Evolutionary conservation across 1,140 invertebrate genomes (phyloP).

Genomic region (Caligus rogercresseyi): DNA sequence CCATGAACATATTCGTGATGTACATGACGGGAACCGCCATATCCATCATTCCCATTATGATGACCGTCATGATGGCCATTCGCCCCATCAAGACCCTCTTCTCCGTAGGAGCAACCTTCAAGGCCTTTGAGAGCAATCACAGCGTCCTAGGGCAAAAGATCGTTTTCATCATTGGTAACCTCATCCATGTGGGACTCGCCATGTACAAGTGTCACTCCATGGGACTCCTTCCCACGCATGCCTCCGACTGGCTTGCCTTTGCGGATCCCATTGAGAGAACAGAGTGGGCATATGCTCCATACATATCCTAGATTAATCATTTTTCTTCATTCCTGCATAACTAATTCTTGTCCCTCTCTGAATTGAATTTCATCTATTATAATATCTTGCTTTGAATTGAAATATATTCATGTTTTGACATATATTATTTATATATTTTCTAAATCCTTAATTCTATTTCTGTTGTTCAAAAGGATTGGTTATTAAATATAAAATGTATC

Average conservation of each 20-base stretch:
- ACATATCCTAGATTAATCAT: no score
- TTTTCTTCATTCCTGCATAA: no score
- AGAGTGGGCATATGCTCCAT: slow-evolving; percentile 37
- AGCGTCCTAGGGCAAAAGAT: slow-evolving; percentile 59
- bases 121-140: slow-evolving; percentile 73
- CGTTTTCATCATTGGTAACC: slow-evolving; percentile 83
- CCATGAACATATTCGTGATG: slow-evolving; percentile 99
- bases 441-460: no score
- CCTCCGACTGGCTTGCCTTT: slow-evolving; percentile 97
- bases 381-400: no score
- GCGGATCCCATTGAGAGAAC: slow-evolving; percentile 70
- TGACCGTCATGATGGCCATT: slow-evolving; percentile 97
- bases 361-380: no score
- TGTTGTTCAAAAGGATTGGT: no score
- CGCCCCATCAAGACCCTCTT: slow-evolving; percentile 87
- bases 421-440: no score
- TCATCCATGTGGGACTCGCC: slow-evolving; percentile 76
- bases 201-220: slow-evolving; percentile 98
- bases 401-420: no score
- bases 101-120: slow-evolving; percentile 70
- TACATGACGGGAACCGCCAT: slow-evolving; percentile 99
- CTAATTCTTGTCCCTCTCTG: no score
- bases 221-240: slow-evolving; percentile 89
- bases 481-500: no score
- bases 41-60: slow-evolving; percentile 99